Evolutionary conservation across 1,140 invertebrate genomes (phyloP).

Genomic region (Plectrocnemia conspersa): DNA sequence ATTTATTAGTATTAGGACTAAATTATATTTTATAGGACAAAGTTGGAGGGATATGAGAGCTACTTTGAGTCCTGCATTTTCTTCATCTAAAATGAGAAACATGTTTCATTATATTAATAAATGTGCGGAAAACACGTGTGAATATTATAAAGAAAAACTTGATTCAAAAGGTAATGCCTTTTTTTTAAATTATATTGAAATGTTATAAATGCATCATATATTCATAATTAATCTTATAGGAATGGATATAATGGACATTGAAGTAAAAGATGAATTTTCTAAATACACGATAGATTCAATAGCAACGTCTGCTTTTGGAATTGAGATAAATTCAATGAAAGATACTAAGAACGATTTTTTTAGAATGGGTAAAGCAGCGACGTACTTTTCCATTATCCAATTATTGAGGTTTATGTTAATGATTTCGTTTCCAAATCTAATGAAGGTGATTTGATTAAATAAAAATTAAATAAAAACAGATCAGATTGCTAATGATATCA

Average conservation of each 20-base stretch:
- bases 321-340: constrained; percentile 47
- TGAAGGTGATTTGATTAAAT: constrained; percentile 15
- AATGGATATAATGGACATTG: constrained; percentile 16
- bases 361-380: constrained; percentile 41
- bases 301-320: constrained; percentile 50
- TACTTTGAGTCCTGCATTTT: constrained; percentile 49
- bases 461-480: too few species aligned
- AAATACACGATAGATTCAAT: constrained; percentile 51
- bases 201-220: not conserved
- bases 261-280: constrained; percentile 45
- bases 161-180: not conserved
- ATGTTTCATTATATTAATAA: constrained; percentile 44
- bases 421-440: not conserved
- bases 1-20: too few species aligned
- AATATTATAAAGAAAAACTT: constrained; percentile 12
- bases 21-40: too few species aligned
- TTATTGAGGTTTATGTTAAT: constrained; percentile 37
- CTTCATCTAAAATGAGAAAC: constrained; percentile 45
- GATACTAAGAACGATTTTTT: constrained; percentile 48
- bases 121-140: constrained; percentile 34
- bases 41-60: constrained; percentile 49
- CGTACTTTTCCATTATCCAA: constrained; percentile 37
- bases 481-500: too few species aligned
- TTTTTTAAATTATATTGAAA: not conserved
- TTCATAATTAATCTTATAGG: not conserved